Evolutionary conservation across 2,113 vertebrate species (phyloP).

Genomic region (Polyodon spathula): DNA sequence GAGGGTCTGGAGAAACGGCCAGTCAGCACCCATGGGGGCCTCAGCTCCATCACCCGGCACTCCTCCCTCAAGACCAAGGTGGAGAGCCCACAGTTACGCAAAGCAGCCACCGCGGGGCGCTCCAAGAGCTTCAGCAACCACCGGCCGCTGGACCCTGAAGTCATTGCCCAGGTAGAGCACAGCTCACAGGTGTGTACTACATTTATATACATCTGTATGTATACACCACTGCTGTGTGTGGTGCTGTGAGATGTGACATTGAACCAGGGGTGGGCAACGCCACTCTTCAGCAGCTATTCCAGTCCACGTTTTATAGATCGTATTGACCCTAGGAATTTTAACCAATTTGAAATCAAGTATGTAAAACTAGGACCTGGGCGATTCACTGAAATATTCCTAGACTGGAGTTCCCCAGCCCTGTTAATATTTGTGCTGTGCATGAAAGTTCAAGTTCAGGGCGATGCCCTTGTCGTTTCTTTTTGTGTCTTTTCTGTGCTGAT

Average conservation of each 20-base stretch:
- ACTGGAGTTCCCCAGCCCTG: too few relatives aligned
- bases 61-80: slow-evolving; percentile 89
- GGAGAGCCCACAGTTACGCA: slow-evolving; percentile 87
- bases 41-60: slow-evolving; percentile 90
- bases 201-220: not conserved
- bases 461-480: too few relatives aligned
- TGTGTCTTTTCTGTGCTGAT: too few relatives aligned
- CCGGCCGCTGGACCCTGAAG: slow-evolving; percentile 83
- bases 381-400: too few relatives aligned
- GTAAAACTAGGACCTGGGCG: too few relatives aligned
- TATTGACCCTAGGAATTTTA: too few relatives aligned
- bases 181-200: slow-evolving; percentile 46
- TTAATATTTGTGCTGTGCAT: too few relatives aligned
- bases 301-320: too few relatives aligned
- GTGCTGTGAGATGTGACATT: not conserved
- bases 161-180: slow-evolving; percentile 77
- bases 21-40: slow-evolving; percentile 81
- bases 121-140: slow-evolving; percentile 99
- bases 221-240: not conserved
- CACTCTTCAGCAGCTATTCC: too few relatives aligned
- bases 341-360: too few relatives aligned
- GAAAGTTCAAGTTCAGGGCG: too few relatives aligned
- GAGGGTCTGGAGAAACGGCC: slow-evolving; percentile 85
- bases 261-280: too few relatives aligned
- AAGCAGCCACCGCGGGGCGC: slow-evolving; percentile 73